Base-by-base conservation (phyloP, 2,888 invertebrate genomes). In the Ophion ellenae region DNA sequence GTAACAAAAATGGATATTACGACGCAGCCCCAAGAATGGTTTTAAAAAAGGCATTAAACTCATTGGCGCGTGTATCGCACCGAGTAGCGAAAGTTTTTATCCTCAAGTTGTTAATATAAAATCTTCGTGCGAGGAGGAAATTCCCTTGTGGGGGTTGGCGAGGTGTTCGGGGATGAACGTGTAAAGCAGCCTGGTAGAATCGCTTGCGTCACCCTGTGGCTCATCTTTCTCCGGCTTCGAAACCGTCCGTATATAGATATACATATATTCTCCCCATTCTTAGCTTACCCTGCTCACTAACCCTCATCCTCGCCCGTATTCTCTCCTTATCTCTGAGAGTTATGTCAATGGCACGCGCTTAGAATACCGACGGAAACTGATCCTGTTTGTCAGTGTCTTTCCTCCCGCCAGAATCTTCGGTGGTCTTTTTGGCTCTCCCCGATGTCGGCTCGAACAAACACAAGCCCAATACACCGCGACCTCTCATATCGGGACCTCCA, bases 361-460 rank as follows among this genome's bases (percentile, higher is more conserved):
- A 71, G 80, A 80, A 80, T 80, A 80, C 80, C 71, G 57, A 73
- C 36, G 36, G 53, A 63, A 64, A 80, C 64, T 64, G 63, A 64
- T 64, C 80, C 57, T 73, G 53, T 80, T 80, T 80, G 80, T 80
- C 80, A 73, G 64, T 73, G 80, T 80, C 71, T 80, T 73, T 80
- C 28, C 71, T 57, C 64, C 61, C n/a, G n/a, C 61, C 61, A 20
- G 61, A 61, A 61, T 61, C 61, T 61, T 24, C 47, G 47, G 47
- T 47, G 47, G 47, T 47, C 47, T 1, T 47, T 47, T 14, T 14
- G 14, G 47, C 11, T 47, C 14, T 14, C 0, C 47, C 11, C 47
- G 11, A 47, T 47, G 47, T 1, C 47, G 14, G 14, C 47, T 47
- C 47, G 47, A 47, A 14, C 47, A 47, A 47, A 47, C 14, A 47